phyloP scores from a whole-genome alignment of 2,797 vertebrate genomes.

The Leucoraja ocellata region DNA sequence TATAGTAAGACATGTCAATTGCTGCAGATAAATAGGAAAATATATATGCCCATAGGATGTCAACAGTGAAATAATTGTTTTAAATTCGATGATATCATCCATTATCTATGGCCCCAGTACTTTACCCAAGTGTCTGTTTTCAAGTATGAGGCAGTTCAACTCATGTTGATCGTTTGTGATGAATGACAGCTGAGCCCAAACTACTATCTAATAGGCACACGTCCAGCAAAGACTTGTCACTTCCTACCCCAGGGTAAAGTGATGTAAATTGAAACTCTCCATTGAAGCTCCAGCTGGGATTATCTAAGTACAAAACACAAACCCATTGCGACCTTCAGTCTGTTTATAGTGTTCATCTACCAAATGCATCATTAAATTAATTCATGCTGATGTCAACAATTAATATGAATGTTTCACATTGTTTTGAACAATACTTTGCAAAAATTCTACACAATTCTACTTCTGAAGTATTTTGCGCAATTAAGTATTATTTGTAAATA shows the following conservation, averaged over 20 bases:
- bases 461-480: background rate
- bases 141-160: background rate
- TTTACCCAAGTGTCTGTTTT: background rate
- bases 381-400: background rate
- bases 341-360: background rate
- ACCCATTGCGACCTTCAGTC: background rate
- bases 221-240: background rate
- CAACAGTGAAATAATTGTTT: too few species aligned
- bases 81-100: background rate
- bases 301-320: background rate
- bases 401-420: background rate
- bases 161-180: background rate
- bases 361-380: background rate
- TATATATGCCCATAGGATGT: too few species aligned
- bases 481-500: background rate
- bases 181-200: background rate
- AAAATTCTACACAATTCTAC: background rate
- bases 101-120: background rate
- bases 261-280: background rate
- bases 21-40: too few species aligned
- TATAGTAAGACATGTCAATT: too few species aligned
- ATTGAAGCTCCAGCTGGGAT: background rate
- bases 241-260: background rate
- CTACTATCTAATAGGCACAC: background rate
- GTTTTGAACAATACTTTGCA: background rate